Base-by-base conservation (phyloP, 2,888 invertebrate species). In the Himalopsyche kuldschensis region DNA sequence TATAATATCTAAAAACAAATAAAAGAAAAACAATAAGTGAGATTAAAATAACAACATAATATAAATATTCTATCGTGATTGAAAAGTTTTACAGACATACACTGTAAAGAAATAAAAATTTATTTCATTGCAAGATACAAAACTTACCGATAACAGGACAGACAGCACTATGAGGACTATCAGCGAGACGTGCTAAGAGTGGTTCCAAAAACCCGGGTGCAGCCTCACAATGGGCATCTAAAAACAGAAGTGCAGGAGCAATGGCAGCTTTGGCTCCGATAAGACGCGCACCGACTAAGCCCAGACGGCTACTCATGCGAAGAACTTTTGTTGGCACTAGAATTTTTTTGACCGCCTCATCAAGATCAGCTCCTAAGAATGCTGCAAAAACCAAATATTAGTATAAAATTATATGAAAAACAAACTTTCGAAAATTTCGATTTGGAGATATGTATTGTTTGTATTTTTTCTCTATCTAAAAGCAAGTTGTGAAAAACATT, bases 141-240 rank as follows among this genome's bases (percentile, higher is more conserved):
- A 55, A 47, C 24, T 76, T 79, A 83, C 86, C 87, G 31, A 87
- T 84, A 8, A 86, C 86, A 1, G 87, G 87, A 78, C 86, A 87
- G 89, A 92, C 92, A 75, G 92, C 90, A 86, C 91, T 91, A 3
- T 91, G 91, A 82, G 91, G 91, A 77, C 91, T 91, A 79, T 90
- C 90, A 80, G 88, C 87, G 32, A 94, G 93, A 86, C 92, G 90
- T 35, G 92, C 91, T 47, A 94, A 87, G 5, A 94, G 88, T 0
- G 93, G 92, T 86, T 93, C 93, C 10, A 93, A 87, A 94, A 94
- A 94, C 88, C 96, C 96, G 87, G 91, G 92, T 83, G 96, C 95
- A 87, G 97, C 97, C 92, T 98, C 98, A 90, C 97, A 97, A 90
- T 98, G 98, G 46, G 98, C 97, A 89, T 98, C 98, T 17, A 98